A percentile compares a stretch with the other conserved stretches of the same genome.
Evolutionary conservation across 2,888 invertebrate genomes (phyloP).

Genomic region (Eupeodes luniger): DNA sequence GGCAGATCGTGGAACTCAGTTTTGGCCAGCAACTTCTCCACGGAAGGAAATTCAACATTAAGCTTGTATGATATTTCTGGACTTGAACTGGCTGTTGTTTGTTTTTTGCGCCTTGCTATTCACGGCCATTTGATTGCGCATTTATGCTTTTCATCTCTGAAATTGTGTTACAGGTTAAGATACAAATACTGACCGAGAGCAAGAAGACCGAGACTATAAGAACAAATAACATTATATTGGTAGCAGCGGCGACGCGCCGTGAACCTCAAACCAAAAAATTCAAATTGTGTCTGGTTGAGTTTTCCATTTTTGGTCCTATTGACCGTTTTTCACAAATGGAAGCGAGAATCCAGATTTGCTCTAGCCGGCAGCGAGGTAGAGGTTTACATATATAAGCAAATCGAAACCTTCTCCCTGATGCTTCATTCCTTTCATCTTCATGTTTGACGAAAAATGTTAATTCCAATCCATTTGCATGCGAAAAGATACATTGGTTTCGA

Average conservation of each 20-base stretch:
- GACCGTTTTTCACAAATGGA: slow-evolving; percentile 66
- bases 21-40: slow-evolving; percentile 65
- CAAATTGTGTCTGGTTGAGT: slow-evolving; percentile 66
- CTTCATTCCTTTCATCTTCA: not conserved
- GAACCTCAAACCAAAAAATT: slow-evolving; percentile 64
- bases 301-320: slow-evolving; percentile 65
- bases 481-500: slow-evolving; percentile 56
- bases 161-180: slow-evolving; percentile 10
- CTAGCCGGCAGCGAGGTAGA: not conserved
- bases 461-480: slow-evolving; percentile 55
- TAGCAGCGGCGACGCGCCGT: slow-evolving; percentile 7
- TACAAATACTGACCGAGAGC: not conserved
- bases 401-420: not conserved
- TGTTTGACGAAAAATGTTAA: slow-evolving; percentile 23
- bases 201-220: not conserved
- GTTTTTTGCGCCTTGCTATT: slow-evolving; percentile 5
- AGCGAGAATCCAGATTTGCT: slow-evolving; percentile 55
- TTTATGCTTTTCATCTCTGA: slow-evolving; percentile 36
- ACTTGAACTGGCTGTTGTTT: slow-evolving; percentile 13
- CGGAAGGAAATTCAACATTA: slow-evolving; percentile 71
- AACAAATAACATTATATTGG: slow-evolving; percentile 29
- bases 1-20: slow-evolving; percentile 50
- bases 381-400: too few relatives aligned
- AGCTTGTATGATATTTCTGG: slow-evolving; percentile 42
- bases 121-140: slow-evolving; percentile 47